These are phyloP conservation scores for Erebia aethiops DNA, from an alignment of 2,888 invertebrate genomes.

Conservation along the genomic window DNA sequence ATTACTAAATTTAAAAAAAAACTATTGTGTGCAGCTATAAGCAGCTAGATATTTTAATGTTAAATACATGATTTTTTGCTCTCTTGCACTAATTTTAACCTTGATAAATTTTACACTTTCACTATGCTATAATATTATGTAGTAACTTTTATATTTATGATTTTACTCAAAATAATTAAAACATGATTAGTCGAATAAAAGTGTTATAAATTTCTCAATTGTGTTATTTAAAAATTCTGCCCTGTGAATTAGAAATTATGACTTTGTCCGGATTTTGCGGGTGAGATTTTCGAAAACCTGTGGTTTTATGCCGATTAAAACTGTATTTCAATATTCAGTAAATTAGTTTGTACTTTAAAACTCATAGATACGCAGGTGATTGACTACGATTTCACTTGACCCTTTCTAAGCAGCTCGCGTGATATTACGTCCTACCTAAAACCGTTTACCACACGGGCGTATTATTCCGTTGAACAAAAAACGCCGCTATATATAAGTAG, in stretches of 20 bases:
- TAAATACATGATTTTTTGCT: slow-evolving; percentile 17
- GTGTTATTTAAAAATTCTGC: slow-evolving; percentile 7
- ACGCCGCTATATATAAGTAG: no score
- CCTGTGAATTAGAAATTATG: neutral
- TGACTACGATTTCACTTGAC: no score
- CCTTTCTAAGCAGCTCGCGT: no score
- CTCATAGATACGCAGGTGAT: no score
- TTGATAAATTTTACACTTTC: slow-evolving; percentile 7
- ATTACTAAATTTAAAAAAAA: slow-evolving; percentile 2
- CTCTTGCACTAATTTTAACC: slow-evolving; percentile 27
- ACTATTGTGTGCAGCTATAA: slow-evolving; percentile 10
- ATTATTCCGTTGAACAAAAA: no score
- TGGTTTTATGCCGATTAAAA: no score
- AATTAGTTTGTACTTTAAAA: no score
- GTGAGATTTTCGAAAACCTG: no score
- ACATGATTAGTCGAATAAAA: slow-evolving; percentile 25
- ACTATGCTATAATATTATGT: slow-evolving; percentile 4
- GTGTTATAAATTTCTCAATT: slow-evolving; percentile 8
- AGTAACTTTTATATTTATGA: slow-evolving; percentile 26
- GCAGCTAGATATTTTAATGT: slow-evolving; percentile 10
- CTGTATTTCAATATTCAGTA: no score
- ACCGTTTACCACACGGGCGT: no score
- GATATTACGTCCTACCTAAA: no score
- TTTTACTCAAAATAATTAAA: slow-evolving; percentile 20
- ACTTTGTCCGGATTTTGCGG: no score